Evolutionary conservation across 2,797 vertebrate genomes (phyloP).

Genomic region (Brachyalestes nurse): DNA sequence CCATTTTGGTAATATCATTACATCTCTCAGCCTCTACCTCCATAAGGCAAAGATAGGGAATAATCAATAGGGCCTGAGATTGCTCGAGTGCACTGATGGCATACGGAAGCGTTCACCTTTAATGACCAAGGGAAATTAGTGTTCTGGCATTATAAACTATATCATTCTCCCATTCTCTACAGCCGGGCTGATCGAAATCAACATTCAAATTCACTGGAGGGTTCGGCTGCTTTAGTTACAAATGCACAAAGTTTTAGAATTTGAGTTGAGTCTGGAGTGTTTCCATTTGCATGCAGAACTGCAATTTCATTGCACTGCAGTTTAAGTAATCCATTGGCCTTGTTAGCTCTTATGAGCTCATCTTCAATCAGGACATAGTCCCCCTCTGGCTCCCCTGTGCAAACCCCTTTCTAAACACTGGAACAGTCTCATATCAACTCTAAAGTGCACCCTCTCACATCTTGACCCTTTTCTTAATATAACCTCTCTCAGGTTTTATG

Average conservation of each 20-base stretch:
- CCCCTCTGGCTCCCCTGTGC: neutral
- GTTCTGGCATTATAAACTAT: constrained; percentile 43
- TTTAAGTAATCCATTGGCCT: neutral
- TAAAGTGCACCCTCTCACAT: neutral
- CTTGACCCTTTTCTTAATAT: constrained; percentile 29
- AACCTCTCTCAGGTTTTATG: constrained; percentile 21
- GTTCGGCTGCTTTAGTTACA: constrained; percentile 3
- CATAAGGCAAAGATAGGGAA: constrained; percentile 64
- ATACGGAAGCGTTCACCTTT: constrained; percentile 49
- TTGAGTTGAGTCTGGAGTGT: constrained; percentile 1
- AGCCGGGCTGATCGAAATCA: neutral
- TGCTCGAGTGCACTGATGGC: constrained; percentile 49
- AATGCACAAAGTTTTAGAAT: neutral
- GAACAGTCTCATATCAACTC: constrained; percentile 1
- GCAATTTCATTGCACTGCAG: neutral
- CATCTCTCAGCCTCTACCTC: constrained; percentile 66
- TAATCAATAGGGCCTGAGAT: constrained; percentile 72
- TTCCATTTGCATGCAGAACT: neutral
- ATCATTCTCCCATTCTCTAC: constrained; percentile 15
- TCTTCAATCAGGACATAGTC: constrained; percentile 10
- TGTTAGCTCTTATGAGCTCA: neutral
- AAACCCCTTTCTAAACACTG: neutral
- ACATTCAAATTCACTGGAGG: neutral
- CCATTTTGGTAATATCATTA: constrained; percentile 70
- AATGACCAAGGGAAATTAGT: constrained; percentile 48